Evolutionary conservation across 2,888 invertebrate species (phyloP), one percentile per base, ranked within the genome.

Genomic region (Deilephila porcellus): DNA sequence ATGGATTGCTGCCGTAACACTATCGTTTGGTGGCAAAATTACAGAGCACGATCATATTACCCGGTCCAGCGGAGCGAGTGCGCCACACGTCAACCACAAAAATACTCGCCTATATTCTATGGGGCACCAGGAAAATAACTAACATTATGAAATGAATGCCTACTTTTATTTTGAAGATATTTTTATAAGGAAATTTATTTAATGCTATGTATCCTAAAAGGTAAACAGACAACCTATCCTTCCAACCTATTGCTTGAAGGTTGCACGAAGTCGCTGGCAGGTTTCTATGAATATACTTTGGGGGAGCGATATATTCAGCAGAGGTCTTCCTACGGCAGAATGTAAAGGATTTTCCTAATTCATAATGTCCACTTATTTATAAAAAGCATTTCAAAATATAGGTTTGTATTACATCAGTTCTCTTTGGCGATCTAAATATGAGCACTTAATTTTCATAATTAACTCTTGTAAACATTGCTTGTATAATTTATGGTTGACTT

Each of bases 51-150:
- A 60, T 7, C 73, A 71, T 56, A 56, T 74, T 74, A 74, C 60
- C 5, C 67, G 74, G 74, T 74, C 71, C 67, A 37, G 45, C 71
- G 71, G 71, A 74, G 74, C 74, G 67, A 25, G 20, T 52, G 52
- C 8, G 52, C 25, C 25, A 45, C 52, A 25, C 64, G 63, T 37
- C 20, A 19, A 67, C 45, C 67, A 67, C 25, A 67, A 67, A 52
- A 45, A 67, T 67, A 67, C 67, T 52, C 14, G 14, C 45, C 45
- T 45, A 14, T 64, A 34, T 14, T n/a, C 20, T 52, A 45, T 25
- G 14, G 25, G 17, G 17, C 45, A 52, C 25, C 11, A 52, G 3
- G 64, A 64, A 64, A 67, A 67, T 67, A 29, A 29, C 25, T 67
- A 52, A 67, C n/a, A 5, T 45, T 45, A 45, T 37, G 37, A 8